phyloP scores from a whole-genome alignment of 2,113 vertebrate species.

The Piaya cayana region DNA sequence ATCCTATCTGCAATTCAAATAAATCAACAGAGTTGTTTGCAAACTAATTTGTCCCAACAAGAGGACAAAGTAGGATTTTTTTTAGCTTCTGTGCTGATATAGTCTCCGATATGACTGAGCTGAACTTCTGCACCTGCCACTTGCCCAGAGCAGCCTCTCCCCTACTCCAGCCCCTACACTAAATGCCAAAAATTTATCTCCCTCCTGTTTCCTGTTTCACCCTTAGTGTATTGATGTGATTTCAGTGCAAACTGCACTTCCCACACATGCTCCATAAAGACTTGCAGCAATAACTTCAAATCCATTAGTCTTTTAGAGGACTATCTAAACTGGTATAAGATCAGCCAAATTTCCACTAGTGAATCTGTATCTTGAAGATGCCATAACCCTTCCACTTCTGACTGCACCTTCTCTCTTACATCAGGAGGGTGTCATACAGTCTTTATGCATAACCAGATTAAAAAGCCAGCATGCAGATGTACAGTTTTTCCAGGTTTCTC shows the following conservation, averaged over 20 bases:
- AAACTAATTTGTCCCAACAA: neutral
- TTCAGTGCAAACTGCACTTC: neutral
- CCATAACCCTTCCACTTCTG: neutral
- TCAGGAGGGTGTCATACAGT: neutral
- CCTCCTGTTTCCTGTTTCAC: neutral
- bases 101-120: neutral
- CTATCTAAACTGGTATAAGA: neutral
- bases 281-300: neutral
- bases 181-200: neutral
- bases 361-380: neutral
- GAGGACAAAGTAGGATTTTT: neutral
- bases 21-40: neutral
- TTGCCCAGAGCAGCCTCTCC: neutral
- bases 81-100: neutral
- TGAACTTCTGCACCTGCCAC: neutral
- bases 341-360: neutral
- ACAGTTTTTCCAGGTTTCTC: neutral
- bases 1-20: neutral
- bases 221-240: neutral
- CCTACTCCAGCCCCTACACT: too few relatives aligned
- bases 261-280: neutral
- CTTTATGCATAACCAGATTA: neutral
- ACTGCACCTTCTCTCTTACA: accelerated
- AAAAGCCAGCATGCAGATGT: neutral
- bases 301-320: neutral